Percentiles rank a stretch among this genome's conserved stretches.
phyloP scores from a whole-genome alignment of 2,797 vertebrate species.

The Perodicticus potto region DNA sequence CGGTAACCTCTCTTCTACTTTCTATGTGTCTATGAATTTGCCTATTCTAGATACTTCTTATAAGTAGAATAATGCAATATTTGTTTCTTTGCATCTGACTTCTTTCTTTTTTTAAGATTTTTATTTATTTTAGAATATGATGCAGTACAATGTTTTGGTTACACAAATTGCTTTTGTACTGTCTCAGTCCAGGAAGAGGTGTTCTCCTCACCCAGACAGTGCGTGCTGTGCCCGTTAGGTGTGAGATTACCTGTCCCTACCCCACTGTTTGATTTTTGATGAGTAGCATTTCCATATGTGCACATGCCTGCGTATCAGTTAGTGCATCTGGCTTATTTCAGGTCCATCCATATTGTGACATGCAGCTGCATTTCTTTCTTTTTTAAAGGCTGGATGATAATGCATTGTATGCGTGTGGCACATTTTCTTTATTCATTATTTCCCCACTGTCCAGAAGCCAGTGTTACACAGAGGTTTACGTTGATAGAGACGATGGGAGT shows the following conservation, averaged over 20 bases:
- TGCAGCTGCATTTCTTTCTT: background rate
- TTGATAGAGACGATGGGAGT: background rate
- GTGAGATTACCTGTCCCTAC: too few relatives aligned
- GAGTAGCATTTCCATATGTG: too few relatives aligned
- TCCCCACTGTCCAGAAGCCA: background rate
- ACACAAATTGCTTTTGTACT: too few relatives aligned
- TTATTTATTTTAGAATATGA: too few relatives aligned
- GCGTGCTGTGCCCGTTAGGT: too few relatives aligned
- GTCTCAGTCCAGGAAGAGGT: too few relatives aligned
- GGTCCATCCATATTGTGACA: background rate
- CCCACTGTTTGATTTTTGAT: too few relatives aligned
- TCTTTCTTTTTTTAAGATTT: background rate
- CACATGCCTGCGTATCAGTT: too few relatives aligned
- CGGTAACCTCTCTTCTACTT: background rate
- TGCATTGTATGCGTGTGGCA: background rate
- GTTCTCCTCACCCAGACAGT: too few relatives aligned
- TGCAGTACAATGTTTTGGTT: too few relatives aligned
- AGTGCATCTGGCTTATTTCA: background rate
- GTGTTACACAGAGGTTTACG: background rate
- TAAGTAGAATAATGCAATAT: background rate
- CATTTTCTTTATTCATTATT: background rate
- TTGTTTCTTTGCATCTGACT: background rate
- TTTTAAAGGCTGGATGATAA: background rate
- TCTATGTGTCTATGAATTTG: background rate
- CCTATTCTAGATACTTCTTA: background rate